Percentiles rank a stretch among this genome's conserved stretches.
Conservation (phyloP, 2,888 invertebrate species). For the Leptura quadrifasciata region DNA sequence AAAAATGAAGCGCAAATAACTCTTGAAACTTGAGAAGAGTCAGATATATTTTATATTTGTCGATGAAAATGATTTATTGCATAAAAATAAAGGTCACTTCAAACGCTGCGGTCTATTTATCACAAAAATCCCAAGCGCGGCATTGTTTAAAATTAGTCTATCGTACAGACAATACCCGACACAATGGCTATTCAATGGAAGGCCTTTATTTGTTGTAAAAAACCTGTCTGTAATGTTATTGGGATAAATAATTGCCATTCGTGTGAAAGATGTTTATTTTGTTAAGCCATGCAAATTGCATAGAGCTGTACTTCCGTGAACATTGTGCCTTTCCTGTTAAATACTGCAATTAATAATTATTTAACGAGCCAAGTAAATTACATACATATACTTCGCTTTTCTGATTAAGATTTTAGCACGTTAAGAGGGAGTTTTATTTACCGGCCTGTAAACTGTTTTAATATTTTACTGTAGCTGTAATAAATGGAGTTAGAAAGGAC, state of each 20-base stretch:
- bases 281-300: conserved; percentile 22
- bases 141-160: conserved; percentile 25
- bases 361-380: not conserved
- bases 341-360: conserved; percentile 9
- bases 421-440: too few species aligned
- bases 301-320: conserved; percentile 18
- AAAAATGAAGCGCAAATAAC: too few species aligned
- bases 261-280: conserved; percentile 32
- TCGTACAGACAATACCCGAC: conserved; percentile 4
- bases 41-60: not conserved
- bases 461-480: too few species aligned
- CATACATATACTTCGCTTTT: not conserved
- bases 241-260: conserved; percentile 20
- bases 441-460: too few species aligned
- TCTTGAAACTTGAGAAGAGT: too few species aligned
- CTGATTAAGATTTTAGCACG: not conserved
- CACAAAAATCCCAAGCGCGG: not conserved
- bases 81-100: not conserved
- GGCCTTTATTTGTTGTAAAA: conserved; percentile 17
- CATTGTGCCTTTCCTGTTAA: conserved; percentile 20
- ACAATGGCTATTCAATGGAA: conserved; percentile 20
- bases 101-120: conserved; percentile 14
- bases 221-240: conserved; percentile 26
- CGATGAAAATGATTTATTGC: not conserved
- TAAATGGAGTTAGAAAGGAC: too few species aligned